A percentile compares a stretch with the other conserved stretches of the same genome.
Conservation (phyloP, 2,113 vertebrate species). For the Seriola dumerili region DNA sequence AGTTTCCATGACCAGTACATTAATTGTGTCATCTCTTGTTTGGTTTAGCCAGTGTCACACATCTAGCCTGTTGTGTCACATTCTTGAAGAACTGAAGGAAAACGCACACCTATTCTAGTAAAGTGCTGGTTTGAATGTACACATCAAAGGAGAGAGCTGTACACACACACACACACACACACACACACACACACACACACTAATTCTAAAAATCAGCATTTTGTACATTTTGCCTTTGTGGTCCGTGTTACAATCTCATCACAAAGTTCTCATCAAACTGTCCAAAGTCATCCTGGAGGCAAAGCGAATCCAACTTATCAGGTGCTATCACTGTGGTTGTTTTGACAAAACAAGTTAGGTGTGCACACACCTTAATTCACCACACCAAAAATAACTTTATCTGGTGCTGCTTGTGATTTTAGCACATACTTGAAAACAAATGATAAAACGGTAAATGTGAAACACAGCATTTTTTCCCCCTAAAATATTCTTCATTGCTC, state of each 20-base stretch:
- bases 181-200: too few relatives aligned
- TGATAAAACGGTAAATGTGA: too few relatives aligned
- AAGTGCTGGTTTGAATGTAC: not conserved
- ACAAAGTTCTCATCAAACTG: not conserved
- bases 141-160: not conserved
- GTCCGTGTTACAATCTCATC: not conserved
- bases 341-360: not conserved
- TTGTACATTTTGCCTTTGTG: not conserved
- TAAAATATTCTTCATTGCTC: too few relatives aligned
- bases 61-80: accelerated
- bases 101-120: not conserved
- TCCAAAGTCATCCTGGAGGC: not conserved
- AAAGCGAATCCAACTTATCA: not conserved
- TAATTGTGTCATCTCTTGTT: not conserved
- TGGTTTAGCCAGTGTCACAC: not conserved
- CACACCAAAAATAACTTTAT: not conserved
- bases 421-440: not conserved
- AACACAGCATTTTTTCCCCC: too few relatives aligned
- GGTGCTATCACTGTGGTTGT: not conserved
- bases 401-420: not conserved
- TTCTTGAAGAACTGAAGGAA: not conserved
- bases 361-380: not conserved
- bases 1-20: too few relatives aligned
- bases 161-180: not conserved
- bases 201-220: not conserved